phyloP scores from a whole-genome alignment of 2,888 invertebrate species.

The Habrosyne pyritoides region DNA sequence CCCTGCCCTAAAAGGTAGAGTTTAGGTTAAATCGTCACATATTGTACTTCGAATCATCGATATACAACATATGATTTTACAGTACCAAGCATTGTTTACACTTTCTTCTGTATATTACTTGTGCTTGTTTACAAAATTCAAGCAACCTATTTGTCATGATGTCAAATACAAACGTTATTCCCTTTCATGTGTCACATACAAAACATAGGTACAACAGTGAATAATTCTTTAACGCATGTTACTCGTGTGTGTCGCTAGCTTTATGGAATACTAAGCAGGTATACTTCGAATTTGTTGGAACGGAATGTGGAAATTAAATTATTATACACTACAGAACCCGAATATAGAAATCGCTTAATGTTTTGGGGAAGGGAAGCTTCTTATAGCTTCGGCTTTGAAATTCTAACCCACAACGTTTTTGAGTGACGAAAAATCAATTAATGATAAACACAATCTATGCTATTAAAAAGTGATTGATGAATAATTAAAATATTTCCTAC shows the following conservation, averaged over 20 bases:
- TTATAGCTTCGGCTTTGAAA: too few species aligned
- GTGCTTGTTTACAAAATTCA: slow-evolving; percentile 11
- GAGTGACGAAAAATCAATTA: too few species aligned
- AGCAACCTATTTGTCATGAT: slow-evolving; percentile 14
- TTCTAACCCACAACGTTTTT: too few species aligned
- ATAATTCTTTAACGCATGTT: slow-evolving; percentile 11
- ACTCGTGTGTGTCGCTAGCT: slow-evolving; percentile 14
- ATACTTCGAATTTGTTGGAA: slow-evolving; percentile 8
- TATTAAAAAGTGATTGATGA: too few species aligned
- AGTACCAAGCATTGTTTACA: neutral
- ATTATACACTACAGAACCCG: neutral
- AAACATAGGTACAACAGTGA: neutral
- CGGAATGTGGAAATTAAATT: neutral
- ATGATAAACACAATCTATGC: too few species aligned
- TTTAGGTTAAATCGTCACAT: too few species aligned
- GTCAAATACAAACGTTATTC: slow-evolving; percentile 12
- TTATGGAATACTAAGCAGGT: slow-evolving; percentile 18
- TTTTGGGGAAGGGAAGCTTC: too few species aligned
- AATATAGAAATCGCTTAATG: neutral
- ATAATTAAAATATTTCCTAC: too few species aligned
- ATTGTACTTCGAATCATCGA: too few species aligned
- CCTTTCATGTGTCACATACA: slow-evolving; percentile 10
- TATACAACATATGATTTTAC: too few species aligned
- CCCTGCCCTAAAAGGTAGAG: too few species aligned
- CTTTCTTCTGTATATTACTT: neutral